Percentiles rank a stretch among this genome's conserved stretches.
phyloP scores from a whole-genome alignment of 2,888 invertebrate genomes.

The Cynaeus angustus region DNA sequence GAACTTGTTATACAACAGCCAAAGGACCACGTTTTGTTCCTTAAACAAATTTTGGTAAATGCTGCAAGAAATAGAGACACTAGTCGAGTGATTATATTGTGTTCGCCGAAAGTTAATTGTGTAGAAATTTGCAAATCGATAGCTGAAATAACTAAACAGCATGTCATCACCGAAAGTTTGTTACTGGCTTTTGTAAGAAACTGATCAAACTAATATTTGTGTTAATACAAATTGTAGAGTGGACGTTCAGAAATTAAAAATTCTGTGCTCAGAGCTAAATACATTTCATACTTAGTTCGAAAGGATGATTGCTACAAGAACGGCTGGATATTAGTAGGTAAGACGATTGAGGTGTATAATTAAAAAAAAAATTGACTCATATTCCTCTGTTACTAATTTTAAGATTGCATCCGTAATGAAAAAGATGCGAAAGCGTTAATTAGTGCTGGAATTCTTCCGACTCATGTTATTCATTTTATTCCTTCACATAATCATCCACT shows the following conservation, averaged over 20 bases:
- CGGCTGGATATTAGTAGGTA: conserved; percentile 70
- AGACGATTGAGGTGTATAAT: too few relatives aligned
- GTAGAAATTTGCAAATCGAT: conserved; percentile 65
- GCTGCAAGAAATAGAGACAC: conserved; percentile 73
- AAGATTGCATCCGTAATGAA: conserved; percentile 71
- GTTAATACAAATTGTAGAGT: conserved; percentile 20
- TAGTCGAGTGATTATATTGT: conserved; percentile 74
- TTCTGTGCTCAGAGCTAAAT: conserved; percentile 62
- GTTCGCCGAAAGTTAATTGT: conserved; percentile 72
- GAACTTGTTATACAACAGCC: conserved; percentile 77
- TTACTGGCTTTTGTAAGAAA: conserved; percentile 33
- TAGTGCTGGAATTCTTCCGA: conserved; percentile 72
- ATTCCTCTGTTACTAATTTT: not conserved
- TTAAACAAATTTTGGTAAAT: conserved; percentile 75
- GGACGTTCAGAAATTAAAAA: conserved; percentile 41
- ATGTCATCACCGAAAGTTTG: conserved; percentile 61
- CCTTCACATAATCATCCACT: conserved; percentile 66
- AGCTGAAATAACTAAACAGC: conserved; percentile 62
- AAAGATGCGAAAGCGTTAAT: conserved; percentile 71
- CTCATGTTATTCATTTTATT: conserved; percentile 73
- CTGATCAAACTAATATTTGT: conserved; percentile 7
- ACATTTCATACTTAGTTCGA: conserved; percentile 65
- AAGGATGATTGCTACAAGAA: conserved; percentile 63
- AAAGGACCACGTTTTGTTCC: conserved; percentile 77
- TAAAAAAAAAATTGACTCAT: not conserved